phyloP scores from a whole-genome alignment of 1,140 invertebrate genomes.

The Lepidostoma basale region DNA sequence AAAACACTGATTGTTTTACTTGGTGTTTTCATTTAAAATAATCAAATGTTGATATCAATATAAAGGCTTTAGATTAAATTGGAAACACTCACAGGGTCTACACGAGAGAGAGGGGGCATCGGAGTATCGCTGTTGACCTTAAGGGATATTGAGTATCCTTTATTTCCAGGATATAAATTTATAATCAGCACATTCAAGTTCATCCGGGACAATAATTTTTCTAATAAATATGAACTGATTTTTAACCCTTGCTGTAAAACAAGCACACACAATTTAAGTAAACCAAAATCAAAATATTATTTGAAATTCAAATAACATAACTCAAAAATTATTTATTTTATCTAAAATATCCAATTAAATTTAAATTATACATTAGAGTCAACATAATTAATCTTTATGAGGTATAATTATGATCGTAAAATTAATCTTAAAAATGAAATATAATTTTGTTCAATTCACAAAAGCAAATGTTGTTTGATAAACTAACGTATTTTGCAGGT shows the following conservation, averaged over 20 bases:
- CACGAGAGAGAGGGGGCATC: constrained; percentile 51
- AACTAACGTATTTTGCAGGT: constrained; percentile 59
- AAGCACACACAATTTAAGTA: constrained; percentile 14
- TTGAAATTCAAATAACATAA: constrained; percentile 25
- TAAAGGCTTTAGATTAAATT: no score
- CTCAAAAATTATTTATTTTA: constrained; percentile 22
- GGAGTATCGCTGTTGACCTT: constrained; percentile 64
- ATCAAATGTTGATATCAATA: no score
- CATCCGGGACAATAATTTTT: constrained; percentile 82
- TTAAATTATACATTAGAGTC: not conserved
- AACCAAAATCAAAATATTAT: constrained; percentile 9
- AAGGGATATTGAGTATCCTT: constrained; percentile 87
- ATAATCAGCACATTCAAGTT: constrained; percentile 87
- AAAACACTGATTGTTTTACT: no score
- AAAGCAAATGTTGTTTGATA: no score
- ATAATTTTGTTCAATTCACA: no score
- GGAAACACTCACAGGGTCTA: constrained; percentile 54
- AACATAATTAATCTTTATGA: not conserved
- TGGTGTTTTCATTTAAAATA: no score
- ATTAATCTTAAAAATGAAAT: constrained; percentile 16
- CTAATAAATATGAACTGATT: constrained; percentile 79
- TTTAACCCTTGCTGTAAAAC: constrained; percentile 68
- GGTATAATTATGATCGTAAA: not conserved
- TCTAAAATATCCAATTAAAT: constrained; percentile 29
- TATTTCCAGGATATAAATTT: constrained; percentile 89